Evolutionary conservation across 2,888 invertebrate species (phyloP), one percentile per base, ranked within the genome.

Genomic region (Scelioninae gen. 2): DNA sequence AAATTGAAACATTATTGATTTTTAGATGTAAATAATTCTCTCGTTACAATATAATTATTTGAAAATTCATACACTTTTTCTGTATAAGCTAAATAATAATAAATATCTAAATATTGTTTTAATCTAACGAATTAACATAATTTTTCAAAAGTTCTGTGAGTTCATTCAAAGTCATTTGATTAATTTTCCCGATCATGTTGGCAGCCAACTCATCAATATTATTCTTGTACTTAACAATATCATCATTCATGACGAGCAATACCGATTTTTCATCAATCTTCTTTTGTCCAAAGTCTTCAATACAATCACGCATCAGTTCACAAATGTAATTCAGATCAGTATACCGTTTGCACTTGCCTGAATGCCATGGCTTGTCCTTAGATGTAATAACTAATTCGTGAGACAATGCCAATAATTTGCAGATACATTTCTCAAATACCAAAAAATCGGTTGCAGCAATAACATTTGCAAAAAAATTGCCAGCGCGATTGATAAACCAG

Each of bases 401-500:
- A 0, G 60, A 46, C 2, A 52, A 0, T 0, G 22, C 25, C 11
- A 72, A 25, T 4, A n/a, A 9, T 10, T 48, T 41, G 4, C 57
- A 67, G 10, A 72, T 11, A 25, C 41, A 72, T 1, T 2, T 4
- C 7, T 61, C 61, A 2, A 61, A 37, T 0, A 55, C 28, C 3
- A 35, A 6, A 15, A 15, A 67, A 0, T 67, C 53, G 2, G 55
- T 13, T 0, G 35, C 31, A 0, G 31, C 7, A 0, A 72, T 10
- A 2, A 72, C 16, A 15, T 45, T 53, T 0, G 53, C 60, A 11
- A 72, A 55, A 18, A 53, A 72, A 13, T 31, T 22, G 1, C 18
- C 6, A 2, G 65, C 37, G 2, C 57, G 43, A 7, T 61, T 55
- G 0, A 72, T 16, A 16, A 72, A 80, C 81, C 81, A 81, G 1